A percentile compares a stretch with the other conserved stretches of the same genome.
Evolutionary conservation across 2,888 invertebrate species (phyloP).

Genomic region (Drosophila planitibia): DNA sequence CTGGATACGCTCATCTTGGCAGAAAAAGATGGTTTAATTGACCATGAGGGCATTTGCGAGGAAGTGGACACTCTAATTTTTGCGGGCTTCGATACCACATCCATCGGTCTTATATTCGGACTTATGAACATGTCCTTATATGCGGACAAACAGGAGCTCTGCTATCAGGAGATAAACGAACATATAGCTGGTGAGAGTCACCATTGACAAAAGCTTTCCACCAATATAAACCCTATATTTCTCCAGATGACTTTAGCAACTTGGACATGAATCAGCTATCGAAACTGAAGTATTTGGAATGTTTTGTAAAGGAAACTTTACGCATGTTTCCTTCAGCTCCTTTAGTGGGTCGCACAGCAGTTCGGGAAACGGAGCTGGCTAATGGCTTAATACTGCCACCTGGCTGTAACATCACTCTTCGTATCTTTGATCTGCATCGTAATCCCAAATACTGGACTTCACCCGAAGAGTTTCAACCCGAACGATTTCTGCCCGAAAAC

Average conservation of each 20-base stretch:
- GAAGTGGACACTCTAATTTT: constrained; percentile 90
- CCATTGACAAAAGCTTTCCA: too few species aligned
- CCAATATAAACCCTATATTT: neutral
- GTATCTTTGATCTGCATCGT: constrained; percentile 76
- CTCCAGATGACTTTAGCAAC: constrained; percentile 60
- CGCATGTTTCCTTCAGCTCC: constrained; percentile 89
- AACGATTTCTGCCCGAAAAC: constrained; percentile 86
- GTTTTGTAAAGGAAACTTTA: constrained; percentile 64
- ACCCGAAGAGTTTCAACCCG: constrained; percentile 79
- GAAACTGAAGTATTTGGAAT: constrained; percentile 65
- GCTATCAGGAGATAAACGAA: constrained; percentile 72
- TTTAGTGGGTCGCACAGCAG: constrained; percentile 86
- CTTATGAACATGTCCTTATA: constrained; percentile 75
- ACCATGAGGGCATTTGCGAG: constrained; percentile 87
- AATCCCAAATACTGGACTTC: constrained; percentile 73
- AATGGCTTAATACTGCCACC: constrained; percentile 78
- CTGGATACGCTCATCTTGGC: constrained; percentile 76
- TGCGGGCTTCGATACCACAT: constrained; percentile 76
- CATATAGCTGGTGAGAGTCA: constrained; percentile 64
- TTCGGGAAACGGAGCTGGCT: constrained; percentile 77
- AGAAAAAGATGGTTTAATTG: constrained; percentile 74
- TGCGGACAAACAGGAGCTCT: constrained; percentile 72
- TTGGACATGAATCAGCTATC: constrained; percentile 51
- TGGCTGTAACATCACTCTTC: constrained; percentile 63
- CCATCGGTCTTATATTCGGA: constrained; percentile 74